Percentiles rank a stretch among this genome's conserved stretches.
phyloP scores from a whole-genome alignment of 2,797 vertebrate species.

The Cynodonichthys magdalenae region DNA sequence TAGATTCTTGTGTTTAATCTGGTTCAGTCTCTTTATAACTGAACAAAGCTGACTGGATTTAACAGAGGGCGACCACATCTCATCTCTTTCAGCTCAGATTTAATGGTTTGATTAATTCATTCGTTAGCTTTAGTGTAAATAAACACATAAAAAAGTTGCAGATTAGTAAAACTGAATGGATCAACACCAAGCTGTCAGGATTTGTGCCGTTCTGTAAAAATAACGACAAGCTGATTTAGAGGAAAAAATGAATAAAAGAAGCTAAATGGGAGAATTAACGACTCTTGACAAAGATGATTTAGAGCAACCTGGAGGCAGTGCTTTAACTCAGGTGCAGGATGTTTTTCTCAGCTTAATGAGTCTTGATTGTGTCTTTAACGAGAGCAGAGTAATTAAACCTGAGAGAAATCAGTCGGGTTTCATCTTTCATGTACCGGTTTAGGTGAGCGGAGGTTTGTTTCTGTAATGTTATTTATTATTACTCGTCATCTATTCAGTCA shows the following conservation, averaged over 20 bases:
- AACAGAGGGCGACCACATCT: no score
- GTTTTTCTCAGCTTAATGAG: constrained; percentile 13
- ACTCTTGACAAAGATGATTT: constrained; percentile 17
- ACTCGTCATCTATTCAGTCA: no score
- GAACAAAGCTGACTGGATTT: background rate
- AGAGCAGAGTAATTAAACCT: constrained; percentile 44
- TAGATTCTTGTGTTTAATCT: no score
- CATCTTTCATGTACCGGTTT: constrained; percentile 1
- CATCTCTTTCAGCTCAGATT: no score
- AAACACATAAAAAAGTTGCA: background rate
- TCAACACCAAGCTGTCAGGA: constrained; percentile 17
- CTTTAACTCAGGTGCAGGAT: constrained; percentile 2
- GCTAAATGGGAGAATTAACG: constrained; percentile 9
- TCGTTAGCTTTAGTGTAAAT: background rate
- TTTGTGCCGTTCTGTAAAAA: constrained; percentile 16
- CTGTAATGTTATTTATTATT: no score
- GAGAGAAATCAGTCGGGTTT: constrained; percentile 31
- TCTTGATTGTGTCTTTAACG: constrained; percentile 45
- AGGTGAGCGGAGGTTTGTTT: constrained; percentile 20
- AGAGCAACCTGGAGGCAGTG: constrained; percentile 12
- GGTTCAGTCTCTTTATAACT: no score
- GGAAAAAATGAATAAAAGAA: constrained; percentile 19
- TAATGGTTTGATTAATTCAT: background rate
- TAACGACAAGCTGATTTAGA: constrained; percentile 3
- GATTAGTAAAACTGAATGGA: background rate